phyloP scores from a whole-genome alignment of 30 jellyfish, hydroid and myxozoan genomes.

The Catostylus mosaicus region DNA sequence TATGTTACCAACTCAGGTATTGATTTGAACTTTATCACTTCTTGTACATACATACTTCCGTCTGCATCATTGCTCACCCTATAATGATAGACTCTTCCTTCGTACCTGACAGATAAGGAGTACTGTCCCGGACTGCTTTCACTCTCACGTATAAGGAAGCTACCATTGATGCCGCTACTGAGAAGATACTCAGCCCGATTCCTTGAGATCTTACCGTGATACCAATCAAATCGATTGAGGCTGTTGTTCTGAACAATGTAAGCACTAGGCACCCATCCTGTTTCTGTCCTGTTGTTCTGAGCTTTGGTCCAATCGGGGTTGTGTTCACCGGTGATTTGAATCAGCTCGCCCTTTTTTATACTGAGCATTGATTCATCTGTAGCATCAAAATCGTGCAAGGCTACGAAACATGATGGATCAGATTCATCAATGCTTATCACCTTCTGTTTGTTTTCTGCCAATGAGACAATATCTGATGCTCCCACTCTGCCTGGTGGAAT shows the following conservation, averaged over 20 bases:
- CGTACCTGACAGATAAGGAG: slow-evolving; percentile 92
- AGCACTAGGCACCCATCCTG: slow-evolving; percentile 95
- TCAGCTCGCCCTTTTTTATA: slow-evolving; percentile 75
- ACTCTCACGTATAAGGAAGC: slow-evolving; percentile 92
- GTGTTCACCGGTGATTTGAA: slow-evolving; percentile 59
- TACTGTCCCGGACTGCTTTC: slow-evolving; percentile 97
- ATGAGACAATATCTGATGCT: slow-evolving; percentile 15
- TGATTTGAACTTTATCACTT: slow-evolving; percentile 81
- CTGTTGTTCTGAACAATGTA: slow-evolving; percentile 78
- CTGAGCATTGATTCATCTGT: slow-evolving; percentile 86
- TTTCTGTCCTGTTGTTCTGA: slow-evolving; percentile 71
- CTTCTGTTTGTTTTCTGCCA: slow-evolving; percentile 40
- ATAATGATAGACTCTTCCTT: slow-evolving; percentile 94
- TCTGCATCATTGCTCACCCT: slow-evolving; percentile 86
- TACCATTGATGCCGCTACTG: slow-evolving; percentile 96
- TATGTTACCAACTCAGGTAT: slow-evolving; percentile 80
- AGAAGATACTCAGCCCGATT: slow-evolving; percentile 93
- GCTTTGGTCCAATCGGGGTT: slow-evolving; percentile 91
- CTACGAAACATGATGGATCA: slow-evolving; percentile 77
- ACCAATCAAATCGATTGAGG: slow-evolving; percentile 89
- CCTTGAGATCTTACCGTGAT: slow-evolving; percentile 92
- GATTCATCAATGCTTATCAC: slow-evolving; percentile 22
- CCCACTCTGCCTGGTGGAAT: slow-evolving; percentile 48
- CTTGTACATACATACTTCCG: slow-evolving; percentile 86
- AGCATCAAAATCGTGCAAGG: slow-evolving; percentile 90